These are phyloP conservation scores for Acleris emargana DNA, from an alignment of 2,888 invertebrate genomes.

Conservation along the genomic window DNA sequence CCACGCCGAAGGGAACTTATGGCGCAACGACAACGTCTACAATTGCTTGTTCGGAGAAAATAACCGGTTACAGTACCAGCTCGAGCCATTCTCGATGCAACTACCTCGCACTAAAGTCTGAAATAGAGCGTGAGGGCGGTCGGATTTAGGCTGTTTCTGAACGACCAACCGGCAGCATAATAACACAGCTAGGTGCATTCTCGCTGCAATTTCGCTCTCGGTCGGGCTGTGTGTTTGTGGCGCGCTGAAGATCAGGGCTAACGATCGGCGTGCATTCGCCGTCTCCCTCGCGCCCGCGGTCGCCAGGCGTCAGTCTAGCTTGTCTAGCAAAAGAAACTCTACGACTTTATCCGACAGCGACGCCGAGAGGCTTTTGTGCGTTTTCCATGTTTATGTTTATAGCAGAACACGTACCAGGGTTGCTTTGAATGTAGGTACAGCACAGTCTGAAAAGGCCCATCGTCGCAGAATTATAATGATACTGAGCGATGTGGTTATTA, in stretches of 20 bases:
- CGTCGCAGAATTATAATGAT: slow-evolving; percentile 36
- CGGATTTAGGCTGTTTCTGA: slow-evolving; percentile 71
- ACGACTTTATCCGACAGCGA: slow-evolving; percentile 82
- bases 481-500: slow-evolving; percentile 61
- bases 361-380: slow-evolving; percentile 82
- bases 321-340: slow-evolving; percentile 79
- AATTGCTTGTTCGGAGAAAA: slow-evolving; percentile 73
- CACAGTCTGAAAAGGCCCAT: slow-evolving; percentile 34
- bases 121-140: slow-evolving; percentile 45
- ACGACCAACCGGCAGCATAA: slow-evolving; percentile 63
- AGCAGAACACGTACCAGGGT: slow-evolving; percentile 79
- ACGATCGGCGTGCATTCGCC: slow-evolving; percentile 74
- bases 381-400: slow-evolving; percentile 83
- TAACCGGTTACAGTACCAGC: slow-evolving; percentile 65
- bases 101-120: slow-evolving; percentile 48
- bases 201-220: slow-evolving; percentile 84
- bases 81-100: slow-evolving; percentile 56
- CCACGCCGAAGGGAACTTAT: slow-evolving; percentile 69
- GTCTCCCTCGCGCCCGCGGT: slow-evolving; percentile 63
- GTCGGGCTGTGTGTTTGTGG: slow-evolving; percentile 84
- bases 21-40: slow-evolving; percentile 74
- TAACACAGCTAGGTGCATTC: slow-evolving; percentile 83
- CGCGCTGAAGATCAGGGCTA: slow-evolving; percentile 84
- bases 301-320: slow-evolving; percentile 48
- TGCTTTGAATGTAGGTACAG: slow-evolving; percentile 66